Conservation (phyloP, 2,797 vertebrate species). For the Scyliorhinus canicula region DNA sequence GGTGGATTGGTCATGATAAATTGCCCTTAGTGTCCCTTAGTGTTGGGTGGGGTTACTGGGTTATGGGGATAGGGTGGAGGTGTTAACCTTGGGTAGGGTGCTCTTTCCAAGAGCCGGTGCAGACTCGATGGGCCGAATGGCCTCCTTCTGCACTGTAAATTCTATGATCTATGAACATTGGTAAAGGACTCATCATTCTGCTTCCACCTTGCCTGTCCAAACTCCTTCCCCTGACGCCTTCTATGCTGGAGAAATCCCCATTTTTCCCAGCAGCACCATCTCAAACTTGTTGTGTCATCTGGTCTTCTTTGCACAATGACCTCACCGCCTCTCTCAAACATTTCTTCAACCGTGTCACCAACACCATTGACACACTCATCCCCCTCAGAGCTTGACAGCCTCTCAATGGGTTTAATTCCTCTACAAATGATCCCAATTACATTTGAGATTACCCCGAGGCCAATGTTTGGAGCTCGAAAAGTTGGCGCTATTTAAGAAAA, state of each 20-base stretch:
- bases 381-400: background rate
- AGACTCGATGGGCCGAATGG: no score
- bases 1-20: no score
- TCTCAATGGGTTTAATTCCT: background rate
- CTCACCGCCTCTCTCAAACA: background rate
- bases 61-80: no score
- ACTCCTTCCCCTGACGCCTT: background rate
- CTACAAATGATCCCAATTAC: background rate
- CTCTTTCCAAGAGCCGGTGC: no score
- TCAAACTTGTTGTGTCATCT: background rate
- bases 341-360: background rate
- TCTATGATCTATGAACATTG: no score
- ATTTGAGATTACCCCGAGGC: background rate
- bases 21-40: no score
- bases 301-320: background rate
- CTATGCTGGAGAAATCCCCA: background rate
- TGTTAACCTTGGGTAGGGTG: no score
- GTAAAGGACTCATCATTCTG: background rate
- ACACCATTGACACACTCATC: background rate
- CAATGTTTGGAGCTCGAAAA: background rate
- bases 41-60: no score
- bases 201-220: background rate
- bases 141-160: no score
- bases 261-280: background rate
- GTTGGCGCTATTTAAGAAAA: background rate